Conservation (phyloP, 2,113 vertebrate species). For the Thryonomys swinderianus region DNA sequence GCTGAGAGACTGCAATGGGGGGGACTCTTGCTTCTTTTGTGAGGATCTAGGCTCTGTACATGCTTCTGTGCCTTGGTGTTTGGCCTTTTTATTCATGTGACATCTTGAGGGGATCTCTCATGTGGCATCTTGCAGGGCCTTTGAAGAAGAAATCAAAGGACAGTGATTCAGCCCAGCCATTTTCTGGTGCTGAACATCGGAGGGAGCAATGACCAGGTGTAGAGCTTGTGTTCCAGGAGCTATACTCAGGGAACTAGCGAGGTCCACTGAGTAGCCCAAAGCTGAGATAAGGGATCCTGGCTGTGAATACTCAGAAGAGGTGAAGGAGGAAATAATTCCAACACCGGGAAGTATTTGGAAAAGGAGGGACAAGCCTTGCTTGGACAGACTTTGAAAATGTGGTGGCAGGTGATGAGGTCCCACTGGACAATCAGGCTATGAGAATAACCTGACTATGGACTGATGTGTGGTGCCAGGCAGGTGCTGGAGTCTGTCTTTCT, state of each 20-base stretch:
- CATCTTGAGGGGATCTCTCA: background rate
- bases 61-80: background rate
- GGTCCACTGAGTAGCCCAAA: background rate
- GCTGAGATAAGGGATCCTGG: background rate
- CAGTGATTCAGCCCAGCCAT: background rate
- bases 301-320: background rate
- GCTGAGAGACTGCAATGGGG: background rate
- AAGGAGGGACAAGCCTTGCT: background rate
- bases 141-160: background rate
- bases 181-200: background rate
- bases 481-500: background rate
- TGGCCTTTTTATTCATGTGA: background rate
- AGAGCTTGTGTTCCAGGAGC: background rate
- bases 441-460: background rate
- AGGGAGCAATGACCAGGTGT: background rate
- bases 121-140: background rate
- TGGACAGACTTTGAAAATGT: background rate
- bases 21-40: background rate
- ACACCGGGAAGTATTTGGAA: background rate
- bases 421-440: background rate
- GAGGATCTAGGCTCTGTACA: accelerated
- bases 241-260: background rate
- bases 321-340: background rate
- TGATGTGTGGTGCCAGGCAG: accelerated
- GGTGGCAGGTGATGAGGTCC: background rate